These are phyloP conservation scores for Leptura quadrifasciata DNA, from an alignment of 2,888 invertebrate species.

Conservation along the genomic window DNA sequence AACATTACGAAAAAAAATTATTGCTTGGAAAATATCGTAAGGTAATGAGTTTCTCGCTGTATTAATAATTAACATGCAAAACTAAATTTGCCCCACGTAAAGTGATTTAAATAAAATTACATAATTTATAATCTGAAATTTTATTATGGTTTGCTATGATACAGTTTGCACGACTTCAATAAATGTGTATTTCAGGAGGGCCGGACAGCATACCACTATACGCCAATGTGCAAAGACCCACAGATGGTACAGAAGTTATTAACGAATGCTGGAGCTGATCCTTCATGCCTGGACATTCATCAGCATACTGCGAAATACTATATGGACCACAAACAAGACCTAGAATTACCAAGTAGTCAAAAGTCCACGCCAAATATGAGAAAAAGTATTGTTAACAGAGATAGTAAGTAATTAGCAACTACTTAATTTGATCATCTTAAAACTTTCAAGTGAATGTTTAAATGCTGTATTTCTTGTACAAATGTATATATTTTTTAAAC, in stretches of 20 bases:
- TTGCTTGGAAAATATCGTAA: too few species aligned
- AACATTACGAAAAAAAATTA: too few species aligned
- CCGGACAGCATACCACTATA: constrained; percentile 82
- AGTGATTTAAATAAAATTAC: too few species aligned
- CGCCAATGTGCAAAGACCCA: constrained; percentile 78
- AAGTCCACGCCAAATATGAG: constrained; percentile 64
- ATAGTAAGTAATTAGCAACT: constrained; percentile 64
- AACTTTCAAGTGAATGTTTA: too few species aligned
- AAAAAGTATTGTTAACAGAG: constrained; percentile 64
- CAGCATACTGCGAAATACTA: constrained; percentile 78
- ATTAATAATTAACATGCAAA: too few species aligned
- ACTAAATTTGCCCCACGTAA: too few species aligned
- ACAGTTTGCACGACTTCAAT: neutral
- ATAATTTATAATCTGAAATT: too few species aligned
- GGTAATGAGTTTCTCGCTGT: too few species aligned
- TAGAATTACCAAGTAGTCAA: constrained; percentile 74
- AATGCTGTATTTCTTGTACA: too few species aligned
- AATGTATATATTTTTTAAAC: too few species aligned
- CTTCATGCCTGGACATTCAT: constrained; percentile 77
- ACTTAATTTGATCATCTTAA: too few species aligned
- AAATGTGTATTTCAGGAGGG: constrained; percentile 76
- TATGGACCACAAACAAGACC: constrained; percentile 75
- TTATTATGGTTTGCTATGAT: neutral
- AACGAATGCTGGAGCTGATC: constrained; percentile 79
- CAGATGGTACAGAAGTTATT: constrained; percentile 79